Conservation (phyloP, 1,140 invertebrate genomes). For the Eurosta solidaginis region DNA sequence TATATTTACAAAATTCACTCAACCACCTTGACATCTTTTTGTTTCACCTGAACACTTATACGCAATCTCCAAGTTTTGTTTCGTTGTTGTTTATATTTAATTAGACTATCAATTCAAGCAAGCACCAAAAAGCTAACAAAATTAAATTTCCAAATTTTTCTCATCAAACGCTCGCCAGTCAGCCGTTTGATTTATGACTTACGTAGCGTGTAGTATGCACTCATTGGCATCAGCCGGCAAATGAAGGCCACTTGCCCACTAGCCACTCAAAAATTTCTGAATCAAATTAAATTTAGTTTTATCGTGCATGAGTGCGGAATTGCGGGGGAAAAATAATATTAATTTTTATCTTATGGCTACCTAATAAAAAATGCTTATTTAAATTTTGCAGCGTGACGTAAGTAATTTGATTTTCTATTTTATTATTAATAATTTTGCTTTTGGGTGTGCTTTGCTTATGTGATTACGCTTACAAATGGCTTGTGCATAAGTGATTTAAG, state of each 20-base stretch:
- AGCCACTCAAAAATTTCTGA: neutral
- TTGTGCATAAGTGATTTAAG: too few species aligned
- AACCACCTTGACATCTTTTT: too few species aligned
- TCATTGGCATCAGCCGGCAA: neutral
- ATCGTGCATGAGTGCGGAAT: neutral
- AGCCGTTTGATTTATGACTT: neutral
- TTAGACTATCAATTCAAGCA: neutral
- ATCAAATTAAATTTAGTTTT: neutral
- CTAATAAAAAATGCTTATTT: conserved; percentile 21
- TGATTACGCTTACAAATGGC: too few species aligned
- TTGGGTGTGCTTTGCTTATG: neutral
- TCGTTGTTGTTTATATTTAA: neutral
- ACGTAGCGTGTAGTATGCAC: too few species aligned
- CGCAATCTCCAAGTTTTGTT: neutral
- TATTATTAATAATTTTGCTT: too few species aligned
- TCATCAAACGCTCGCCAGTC: neutral
- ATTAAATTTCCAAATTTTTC: neutral
- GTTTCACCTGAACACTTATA: too few species aligned
- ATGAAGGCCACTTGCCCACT: neutral
- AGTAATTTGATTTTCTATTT: neutral
- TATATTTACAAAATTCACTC: too few species aligned
- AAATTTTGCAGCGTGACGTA: neutral
- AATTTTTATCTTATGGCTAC: conserved; percentile 5
- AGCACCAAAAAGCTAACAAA: neutral
- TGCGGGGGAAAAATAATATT: neutral